Evolutionary conservation across 2,113 vertebrate species (phyloP).

Genomic region (Jaculus jaculus): DNA sequence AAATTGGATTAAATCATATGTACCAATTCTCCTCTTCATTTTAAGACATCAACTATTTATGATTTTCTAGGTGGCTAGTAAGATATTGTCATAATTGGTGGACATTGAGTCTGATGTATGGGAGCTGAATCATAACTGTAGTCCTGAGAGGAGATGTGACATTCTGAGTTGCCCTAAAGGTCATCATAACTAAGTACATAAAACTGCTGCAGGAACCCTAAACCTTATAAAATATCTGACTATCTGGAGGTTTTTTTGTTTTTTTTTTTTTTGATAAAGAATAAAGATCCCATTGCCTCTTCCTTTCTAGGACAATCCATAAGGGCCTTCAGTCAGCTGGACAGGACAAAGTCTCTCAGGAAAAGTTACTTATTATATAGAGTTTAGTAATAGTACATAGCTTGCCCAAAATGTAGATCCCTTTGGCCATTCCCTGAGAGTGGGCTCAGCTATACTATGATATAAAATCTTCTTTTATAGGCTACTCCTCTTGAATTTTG

Average conservation of each 20-base stretch:
- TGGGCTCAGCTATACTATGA: neutral
- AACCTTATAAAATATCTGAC: neutral
- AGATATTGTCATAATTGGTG: neutral
- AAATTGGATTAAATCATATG: neutral
- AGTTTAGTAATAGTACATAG: neutral
- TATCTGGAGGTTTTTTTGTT: neutral
- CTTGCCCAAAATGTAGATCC: neutral
- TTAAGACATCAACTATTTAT: neutral
- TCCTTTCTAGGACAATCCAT: neutral
- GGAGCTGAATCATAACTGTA: neutral
- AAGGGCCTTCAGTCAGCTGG: neutral
- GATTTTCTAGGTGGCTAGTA: neutral
- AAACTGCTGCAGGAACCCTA: neutral
- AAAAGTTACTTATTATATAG: neutral
- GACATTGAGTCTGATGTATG: neutral
- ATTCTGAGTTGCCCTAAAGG: neutral
- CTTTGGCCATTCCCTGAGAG: neutral
- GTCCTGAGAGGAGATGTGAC: neutral
- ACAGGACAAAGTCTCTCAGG: neutral
- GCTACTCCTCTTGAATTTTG: neutral
- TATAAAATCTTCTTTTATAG: neutral
- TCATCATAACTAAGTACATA: neutral
- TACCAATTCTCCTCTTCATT: neutral
- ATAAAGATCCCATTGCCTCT: too few relatives aligned
- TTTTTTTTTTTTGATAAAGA: too few relatives aligned